A percentile compares a stretch with the other conserved stretches of the same genome.
Conservation (phyloP, 2,888 invertebrate species). For the Melieria crassipennis region DNA sequence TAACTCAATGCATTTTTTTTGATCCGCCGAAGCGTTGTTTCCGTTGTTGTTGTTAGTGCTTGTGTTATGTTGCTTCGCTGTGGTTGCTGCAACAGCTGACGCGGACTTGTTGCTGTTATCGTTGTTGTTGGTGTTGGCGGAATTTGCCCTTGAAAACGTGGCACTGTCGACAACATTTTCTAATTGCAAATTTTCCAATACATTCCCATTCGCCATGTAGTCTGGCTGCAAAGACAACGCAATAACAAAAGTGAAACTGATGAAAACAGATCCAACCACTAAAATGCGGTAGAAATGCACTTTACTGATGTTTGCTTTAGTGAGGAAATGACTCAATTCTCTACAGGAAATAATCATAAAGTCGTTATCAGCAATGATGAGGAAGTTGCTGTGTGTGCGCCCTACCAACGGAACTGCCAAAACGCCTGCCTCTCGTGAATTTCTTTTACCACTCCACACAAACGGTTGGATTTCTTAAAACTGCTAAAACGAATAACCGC, state of each 20-base stretch:
- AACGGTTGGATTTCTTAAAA: too few species aligned
- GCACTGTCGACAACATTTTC: conserved; percentile 13
- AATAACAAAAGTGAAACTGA: too few species aligned
- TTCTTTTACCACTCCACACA: too few species aligned
- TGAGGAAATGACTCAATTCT: conserved; percentile 62
- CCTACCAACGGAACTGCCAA: neutral
- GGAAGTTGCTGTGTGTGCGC: conserved; percentile 20
- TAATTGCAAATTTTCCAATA: conserved; percentile 27
- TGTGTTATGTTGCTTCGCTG: conserved; percentile 1
- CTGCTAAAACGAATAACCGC: too few species aligned
- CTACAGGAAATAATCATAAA: conserved; percentile 61
- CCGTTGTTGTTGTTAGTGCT: conserved; percentile 7
- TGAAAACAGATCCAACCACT: too few species aligned
- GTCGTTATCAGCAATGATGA: conserved; percentile 40
- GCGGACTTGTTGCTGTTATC: conserved; percentile 1
- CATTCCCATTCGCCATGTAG: conserved; percentile 17
- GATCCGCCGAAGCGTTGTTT: conserved; percentile 46
- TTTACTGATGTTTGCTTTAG: neutral
- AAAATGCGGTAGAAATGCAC: too few species aligned
- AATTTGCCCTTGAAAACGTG: conserved; percentile 11
- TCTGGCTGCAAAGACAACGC: conserved; percentile 3
- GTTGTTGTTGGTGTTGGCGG: conserved; percentile 9
- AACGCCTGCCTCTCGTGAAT: neutral
- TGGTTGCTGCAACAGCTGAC: neutral
- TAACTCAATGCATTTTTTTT: conserved; percentile 56